Base-by-base conservation (phyloP, 1,140 invertebrate species). In the Sitobion miscanthi region DNA sequence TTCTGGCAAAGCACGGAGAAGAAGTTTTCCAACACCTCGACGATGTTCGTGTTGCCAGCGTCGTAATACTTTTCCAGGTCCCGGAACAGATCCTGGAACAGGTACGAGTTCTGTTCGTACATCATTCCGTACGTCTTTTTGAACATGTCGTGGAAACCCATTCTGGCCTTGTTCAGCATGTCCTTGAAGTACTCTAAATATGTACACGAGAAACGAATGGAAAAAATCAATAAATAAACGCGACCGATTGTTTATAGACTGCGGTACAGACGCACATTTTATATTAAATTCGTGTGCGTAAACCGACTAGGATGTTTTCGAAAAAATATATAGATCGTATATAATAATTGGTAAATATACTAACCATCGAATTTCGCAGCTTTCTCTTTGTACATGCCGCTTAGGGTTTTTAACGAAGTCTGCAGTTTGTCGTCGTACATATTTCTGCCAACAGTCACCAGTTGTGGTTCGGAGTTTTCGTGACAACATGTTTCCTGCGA, bases 61-160 rank as follows among this genome's bases (percentile, higher is more conserved):
- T 96, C 96, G 95, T 99, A 99, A 95, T 99, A 99, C 94, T 96
- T 97, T 95, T 99, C 98, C 94, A 99, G 96, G 94, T 99, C 97
- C 94, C 97, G 96, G 95, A 99, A 99, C 77, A 99, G 96, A 94
- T 98, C 97, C 82, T 97, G 97, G 95, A 99, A 99, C 35, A 99
- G 97, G 95, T 98, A 97, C 8, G 98, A 96, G 95, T 99, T 98
- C 94, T 98, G 97, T 95, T 99, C 97, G 96, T 99, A 99, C 93
- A 99, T 97, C 94, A 98, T 97, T 21, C 99, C 99, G 95, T 99
- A 99, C 3, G 99, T 99, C 94, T 97, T 96, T 94, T 97, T 97
- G 96, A 99, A 99, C 98, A 99, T 99, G 57, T 97, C 96, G 95
- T 99, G 97, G 95, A 99, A 98, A 95, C 98, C 98, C 94, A 96